Percentiles rank a stretch among this genome's conserved stretches.
phyloP scores from a whole-genome alignment of 2,888 invertebrate genomes.

The Drosophila rubida region DNA sequence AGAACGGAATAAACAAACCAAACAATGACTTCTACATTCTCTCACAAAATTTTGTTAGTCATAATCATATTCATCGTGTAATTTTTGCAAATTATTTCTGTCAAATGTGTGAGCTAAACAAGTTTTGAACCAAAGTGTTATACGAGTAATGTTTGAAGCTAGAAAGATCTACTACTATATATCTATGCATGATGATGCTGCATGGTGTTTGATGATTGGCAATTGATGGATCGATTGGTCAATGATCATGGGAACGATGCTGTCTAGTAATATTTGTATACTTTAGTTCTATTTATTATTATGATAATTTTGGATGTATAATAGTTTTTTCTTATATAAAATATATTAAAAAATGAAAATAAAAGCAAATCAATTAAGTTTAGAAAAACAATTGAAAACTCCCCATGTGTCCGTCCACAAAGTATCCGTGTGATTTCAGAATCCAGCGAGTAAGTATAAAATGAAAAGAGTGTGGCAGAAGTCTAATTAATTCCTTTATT shows the following conservation, averaged over 20 bases:
- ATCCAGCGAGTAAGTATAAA: background rate
- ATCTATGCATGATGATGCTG: conserved; percentile 16
- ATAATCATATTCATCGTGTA: conserved; percentile 74
- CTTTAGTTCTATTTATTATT: conserved; percentile 83
- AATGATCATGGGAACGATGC: conserved; percentile 51
- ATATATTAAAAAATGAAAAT: conserved; percentile 76
- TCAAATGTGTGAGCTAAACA: conserved; percentile 60
- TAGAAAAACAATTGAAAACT: conserved; percentile 28
- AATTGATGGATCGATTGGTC: conserved; percentile 20
- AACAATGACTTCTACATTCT: conserved; percentile 81
- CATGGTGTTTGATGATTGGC: conserved; percentile 8
- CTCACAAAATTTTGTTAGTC: conserved; percentile 76
- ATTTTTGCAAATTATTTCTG: conserved; percentile 65
- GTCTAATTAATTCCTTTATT: conserved; percentile 77
- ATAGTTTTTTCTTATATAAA: conserved; percentile 83
- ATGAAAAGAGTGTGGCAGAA: conserved; percentile 4
- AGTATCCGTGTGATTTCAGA: background rate
- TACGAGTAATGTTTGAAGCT: conserved; percentile 33
- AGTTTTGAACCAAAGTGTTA: conserved; percentile 36
- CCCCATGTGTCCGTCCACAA: no score
- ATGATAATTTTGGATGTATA: conserved; percentile 82
- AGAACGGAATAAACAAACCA: conserved; percentile 35
- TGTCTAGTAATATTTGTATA: conserved; percentile 81
- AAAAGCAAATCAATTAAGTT: conserved; percentile 80
- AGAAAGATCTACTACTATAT: conserved; percentile 17